phyloP scores from a whole-genome alignment of 2,113 vertebrate species.

The Triplophysa dalaica region DNA sequence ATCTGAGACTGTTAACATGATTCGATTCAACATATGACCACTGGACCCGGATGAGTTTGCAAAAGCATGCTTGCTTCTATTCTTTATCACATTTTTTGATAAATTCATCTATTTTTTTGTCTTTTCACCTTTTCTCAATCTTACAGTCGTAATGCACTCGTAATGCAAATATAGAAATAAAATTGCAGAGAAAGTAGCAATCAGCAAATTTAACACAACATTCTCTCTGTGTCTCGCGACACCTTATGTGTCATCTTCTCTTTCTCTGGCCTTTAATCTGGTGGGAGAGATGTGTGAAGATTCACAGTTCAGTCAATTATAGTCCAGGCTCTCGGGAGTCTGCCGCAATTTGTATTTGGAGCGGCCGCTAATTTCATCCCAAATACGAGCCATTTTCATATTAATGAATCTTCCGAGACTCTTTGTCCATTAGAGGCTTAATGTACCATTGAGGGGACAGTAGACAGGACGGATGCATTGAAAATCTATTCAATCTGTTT shows the following conservation, averaged over 20 bases:
- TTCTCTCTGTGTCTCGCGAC: not conserved
- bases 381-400: conserved; percentile 63
- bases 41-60: no score
- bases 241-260: conserved; percentile 2
- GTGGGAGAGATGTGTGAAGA: conserved; percentile 32
- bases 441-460: conserved; percentile 65
- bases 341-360: conserved; percentile 50
- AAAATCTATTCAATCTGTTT: not conserved
- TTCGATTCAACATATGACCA: no score
- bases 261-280: conserved; percentile 36
- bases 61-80: no score
- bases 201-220: no score
- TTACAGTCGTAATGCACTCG: no score
- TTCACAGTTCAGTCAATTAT: conserved; percentile 52
- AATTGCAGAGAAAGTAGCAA: no score
- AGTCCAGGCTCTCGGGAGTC: conserved; percentile 39
- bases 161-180: not conserved
- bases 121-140: no score
- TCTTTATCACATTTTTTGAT: no score
- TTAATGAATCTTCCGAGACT: conserved; percentile 68
- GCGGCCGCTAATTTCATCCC: conserved; percentile 56
- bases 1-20: no score
- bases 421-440: conserved; percentile 68
- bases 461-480: conserved; percentile 47
- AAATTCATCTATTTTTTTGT: no score